Evolutionary conservation across 2,888 invertebrate species (phyloP).

Genomic region (Schizotus pectinicornis): DNA sequence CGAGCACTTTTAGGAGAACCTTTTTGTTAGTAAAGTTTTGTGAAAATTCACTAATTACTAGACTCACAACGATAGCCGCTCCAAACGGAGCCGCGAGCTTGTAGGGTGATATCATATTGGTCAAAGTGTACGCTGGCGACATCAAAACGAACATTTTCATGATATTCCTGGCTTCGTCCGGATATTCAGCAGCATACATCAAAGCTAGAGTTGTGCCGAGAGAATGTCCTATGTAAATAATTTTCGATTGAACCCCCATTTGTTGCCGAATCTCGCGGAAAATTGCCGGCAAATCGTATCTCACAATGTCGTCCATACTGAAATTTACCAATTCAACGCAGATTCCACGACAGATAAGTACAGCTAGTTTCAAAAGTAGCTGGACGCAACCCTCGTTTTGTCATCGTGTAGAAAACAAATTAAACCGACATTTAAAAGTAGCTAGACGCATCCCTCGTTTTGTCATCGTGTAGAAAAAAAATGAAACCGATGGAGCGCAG

Average conservation of each 20-base stretch:
- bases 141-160: slow-evolving; percentile 68
- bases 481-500: no score
- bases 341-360: no score
- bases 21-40: not conserved
- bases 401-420: no score
- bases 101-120: slow-evolving; percentile 66
- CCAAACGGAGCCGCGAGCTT: slow-evolving; percentile 67
- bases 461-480: no score
- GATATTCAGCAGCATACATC: slow-evolving; percentile 71
- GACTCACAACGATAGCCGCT: slow-evolving; percentile 44
- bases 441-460: no score
- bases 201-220: slow-evolving; percentile 82
- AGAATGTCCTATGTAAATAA: slow-evolving; percentile 86
- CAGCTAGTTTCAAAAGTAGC: no score
- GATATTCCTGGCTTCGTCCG: slow-evolving; percentile 71
- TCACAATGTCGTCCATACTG: slow-evolving; percentile 52
- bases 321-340: no score
- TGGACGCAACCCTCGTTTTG: no score
- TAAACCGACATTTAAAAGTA: no score
- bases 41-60: no score
- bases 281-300: slow-evolving; percentile 50
- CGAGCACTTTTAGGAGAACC: not conserved
- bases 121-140: slow-evolving; percentile 72
- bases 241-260: slow-evolving; percentile 45
- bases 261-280: slow-evolving; percentile 45